Evolutionary conservation across 2,797 vertebrate species (phyloP), one percentile per base, ranked within the genome.

Genomic region (Trachurus trachurus): DNA sequence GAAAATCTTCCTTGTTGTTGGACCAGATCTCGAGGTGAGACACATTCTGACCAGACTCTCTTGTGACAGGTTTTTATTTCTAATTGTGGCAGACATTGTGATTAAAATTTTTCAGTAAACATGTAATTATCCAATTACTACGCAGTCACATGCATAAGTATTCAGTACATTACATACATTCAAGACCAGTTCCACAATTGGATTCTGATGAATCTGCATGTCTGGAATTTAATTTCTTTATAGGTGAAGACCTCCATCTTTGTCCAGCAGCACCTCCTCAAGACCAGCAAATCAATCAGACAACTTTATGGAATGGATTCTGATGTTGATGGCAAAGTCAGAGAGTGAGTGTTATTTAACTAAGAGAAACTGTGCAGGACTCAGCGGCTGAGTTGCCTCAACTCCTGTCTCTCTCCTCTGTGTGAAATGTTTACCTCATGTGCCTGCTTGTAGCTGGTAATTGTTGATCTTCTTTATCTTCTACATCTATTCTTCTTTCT

Each of bases 201-300:
- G 17, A 10, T 4, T 50, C 19, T 68, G 6, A 34, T 53, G 37
- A 0, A 17, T 66, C 50, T 73, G 15, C 2, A 16, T 12, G 21
- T 65, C 4, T 56, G 5, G 68, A 16, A 12, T 5, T 8, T 8
- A 21, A 5, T 58, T 50, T 85, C 1, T 64, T 69, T 66, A 34
- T 87, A 98, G 98, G 78, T 82, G 45, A 90, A 93, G 52, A 94
- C 91, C 40, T 66, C 93, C 31, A 78, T 82, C 52, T 92, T 93
- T 79, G 84, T 97, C 39, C 96, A 95, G 92, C 93, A 84, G 62
- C 89, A 94, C 74, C 95, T 99, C 40, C 88, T 98, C 64, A 98
- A 97, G 94, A 95, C 94, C 52, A 94, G 96, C 82, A 96, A 96
- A 92, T 90, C 83, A 54, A 91, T 99, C 83, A 93, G 97, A 49